Conservation (phyloP, 2,797 vertebrate species). For the Chelon auratus region DNA sequence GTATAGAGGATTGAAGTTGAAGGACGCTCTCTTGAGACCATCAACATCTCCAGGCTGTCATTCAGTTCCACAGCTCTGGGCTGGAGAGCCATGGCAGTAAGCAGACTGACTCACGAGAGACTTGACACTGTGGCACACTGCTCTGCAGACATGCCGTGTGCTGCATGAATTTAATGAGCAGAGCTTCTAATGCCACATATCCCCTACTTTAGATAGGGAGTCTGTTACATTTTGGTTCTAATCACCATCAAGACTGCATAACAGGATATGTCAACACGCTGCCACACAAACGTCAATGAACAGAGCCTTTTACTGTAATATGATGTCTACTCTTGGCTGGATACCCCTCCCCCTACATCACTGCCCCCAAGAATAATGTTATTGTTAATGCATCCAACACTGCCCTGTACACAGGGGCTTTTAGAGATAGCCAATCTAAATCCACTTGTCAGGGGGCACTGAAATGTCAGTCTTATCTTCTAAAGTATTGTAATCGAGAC, state of each 20-base stretch:
- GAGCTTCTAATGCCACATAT: constrained; percentile 30
- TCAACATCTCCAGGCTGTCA: constrained; percentile 57
- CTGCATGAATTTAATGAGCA: constrained; percentile 15
- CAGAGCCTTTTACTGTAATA: constrained; percentile 35
- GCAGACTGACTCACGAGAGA: constrained; percentile 39
- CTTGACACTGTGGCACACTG: constrained; percentile 15
- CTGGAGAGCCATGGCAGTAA: constrained; percentile 30
- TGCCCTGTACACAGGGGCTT: constrained; percentile 28
- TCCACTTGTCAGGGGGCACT: constrained; percentile 51
- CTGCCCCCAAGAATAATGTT: constrained; percentile 24
- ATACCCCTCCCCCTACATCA: constrained; percentile 30
- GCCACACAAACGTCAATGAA: constrained; percentile 9
- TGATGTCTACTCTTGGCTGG: constrained; percentile 27
- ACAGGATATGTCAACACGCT: neutral
- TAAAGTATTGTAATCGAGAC: constrained; percentile 69
- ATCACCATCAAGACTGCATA: constrained; percentile 15
- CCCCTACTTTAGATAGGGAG: constrained; percentile 9
- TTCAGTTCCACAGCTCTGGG: constrained; percentile 31
- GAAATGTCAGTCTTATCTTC: constrained; percentile 57
- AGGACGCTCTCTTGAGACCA: constrained; percentile 44
- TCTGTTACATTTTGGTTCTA: constrained; percentile 1
- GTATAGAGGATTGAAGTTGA: constrained; percentile 42
- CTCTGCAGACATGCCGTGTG: constrained; percentile 31
- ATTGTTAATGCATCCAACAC: constrained; percentile 31
- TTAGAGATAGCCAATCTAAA: constrained; percentile 62